Evolutionary conservation across 2,888 invertebrate genomes (phyloP).

Genomic region (Sarcophaga caerulescens): DNA sequence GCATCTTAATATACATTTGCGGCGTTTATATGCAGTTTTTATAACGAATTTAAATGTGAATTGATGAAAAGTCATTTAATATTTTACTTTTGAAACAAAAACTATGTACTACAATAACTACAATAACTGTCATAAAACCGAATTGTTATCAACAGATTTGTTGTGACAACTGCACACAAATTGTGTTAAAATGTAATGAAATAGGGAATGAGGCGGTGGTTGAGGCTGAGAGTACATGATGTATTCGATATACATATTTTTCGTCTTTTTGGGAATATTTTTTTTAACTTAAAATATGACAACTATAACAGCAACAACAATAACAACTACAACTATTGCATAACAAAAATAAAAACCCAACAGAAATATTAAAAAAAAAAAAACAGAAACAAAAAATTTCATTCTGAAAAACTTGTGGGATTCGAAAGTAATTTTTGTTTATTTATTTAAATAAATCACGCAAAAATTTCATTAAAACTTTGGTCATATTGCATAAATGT

Average conservation of each 20-base stretch:
- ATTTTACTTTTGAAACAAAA: not conserved
- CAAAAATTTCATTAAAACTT: constrained; percentile 66
- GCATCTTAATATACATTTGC: not conserved
- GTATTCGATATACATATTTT: too few relatives aligned
- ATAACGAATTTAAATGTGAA: constrained; percentile 30
- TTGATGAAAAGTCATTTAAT: constrained; percentile 39
- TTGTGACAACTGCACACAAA: constrained; percentile 59
- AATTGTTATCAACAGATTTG: constrained; percentile 51
- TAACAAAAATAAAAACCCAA: constrained; percentile 5
- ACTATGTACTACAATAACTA: constrained; percentile 1
- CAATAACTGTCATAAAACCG: constrained; percentile 34
- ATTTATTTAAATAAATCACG: constrained; percentile 65
- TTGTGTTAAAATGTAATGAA: constrained; percentile 1
- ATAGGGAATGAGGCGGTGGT: too few relatives aligned
- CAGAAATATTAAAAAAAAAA: not conserved
- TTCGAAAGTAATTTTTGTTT: not conserved
- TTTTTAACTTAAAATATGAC: not conserved
- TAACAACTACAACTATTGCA: too few relatives aligned
- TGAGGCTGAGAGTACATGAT: too few relatives aligned
- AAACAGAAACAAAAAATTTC: not conserved
- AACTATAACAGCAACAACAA: too few relatives aligned
- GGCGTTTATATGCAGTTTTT: constrained; percentile 12
- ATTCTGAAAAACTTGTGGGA: constrained; percentile 15
- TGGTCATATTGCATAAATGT: constrained; percentile 38
- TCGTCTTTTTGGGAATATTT: too few relatives aligned